A percentile compares a stretch with the other conserved stretches of the same genome.
Conservation (phyloP, 2,113 vertebrate species). For the Ptilorrhoa leucosticta region DNA sequence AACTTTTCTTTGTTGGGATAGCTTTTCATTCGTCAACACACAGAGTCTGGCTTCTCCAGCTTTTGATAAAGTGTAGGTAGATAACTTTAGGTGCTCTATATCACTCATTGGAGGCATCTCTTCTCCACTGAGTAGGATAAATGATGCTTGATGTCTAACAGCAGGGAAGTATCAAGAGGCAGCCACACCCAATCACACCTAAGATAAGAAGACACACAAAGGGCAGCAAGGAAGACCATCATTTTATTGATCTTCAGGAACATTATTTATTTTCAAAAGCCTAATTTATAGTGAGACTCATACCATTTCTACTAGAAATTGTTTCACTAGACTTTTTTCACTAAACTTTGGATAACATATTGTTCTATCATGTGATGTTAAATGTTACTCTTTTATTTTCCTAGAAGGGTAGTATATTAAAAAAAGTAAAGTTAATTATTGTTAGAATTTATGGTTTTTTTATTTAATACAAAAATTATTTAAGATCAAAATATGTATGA, state of each 20-base stretch:
- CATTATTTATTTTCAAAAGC: background rate
- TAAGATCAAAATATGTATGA: background rate
- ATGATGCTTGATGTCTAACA: background rate
- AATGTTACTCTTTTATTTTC: background rate
- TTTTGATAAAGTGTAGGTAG: background rate
- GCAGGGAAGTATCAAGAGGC: background rate
- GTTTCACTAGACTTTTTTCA: background rate
- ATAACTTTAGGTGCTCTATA: background rate
- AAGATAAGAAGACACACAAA: background rate
- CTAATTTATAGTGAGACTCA: background rate
- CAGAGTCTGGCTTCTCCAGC: background rate
- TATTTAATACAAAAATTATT: background rate
- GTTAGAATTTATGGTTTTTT: background rate
- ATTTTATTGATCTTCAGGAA: background rate
- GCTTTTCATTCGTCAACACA: background rate
- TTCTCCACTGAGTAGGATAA: background rate
- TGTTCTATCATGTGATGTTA: background rate
- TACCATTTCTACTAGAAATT: background rate
- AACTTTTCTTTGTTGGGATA: background rate
- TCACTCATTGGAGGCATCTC: background rate
- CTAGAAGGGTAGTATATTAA: background rate
- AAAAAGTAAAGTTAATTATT: background rate
- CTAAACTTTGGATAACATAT: background rate
- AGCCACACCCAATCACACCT: background rate
- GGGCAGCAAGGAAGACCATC: background rate